phyloP scores from a whole-genome alignment of 2,888 invertebrate species.

The Blastobasis lacticolella region DNA sequence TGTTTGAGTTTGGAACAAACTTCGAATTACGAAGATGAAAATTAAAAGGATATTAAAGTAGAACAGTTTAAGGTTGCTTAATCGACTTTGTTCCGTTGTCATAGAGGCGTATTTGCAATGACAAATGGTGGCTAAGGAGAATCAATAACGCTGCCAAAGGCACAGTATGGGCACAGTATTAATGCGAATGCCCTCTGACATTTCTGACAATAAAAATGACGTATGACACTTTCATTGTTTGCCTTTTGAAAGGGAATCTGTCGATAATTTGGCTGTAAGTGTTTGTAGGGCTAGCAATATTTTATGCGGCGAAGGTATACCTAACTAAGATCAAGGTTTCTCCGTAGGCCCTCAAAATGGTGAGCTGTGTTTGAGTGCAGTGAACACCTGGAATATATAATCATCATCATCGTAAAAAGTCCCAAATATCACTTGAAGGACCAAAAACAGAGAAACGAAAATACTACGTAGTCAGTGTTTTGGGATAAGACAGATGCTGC shows the following conservation, averaged over 20 bases:
- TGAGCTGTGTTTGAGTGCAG: too few relatives aligned
- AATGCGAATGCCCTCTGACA: slow-evolving; percentile 21
- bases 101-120: slow-evolving; percentile 6
- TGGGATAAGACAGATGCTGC: too few relatives aligned
- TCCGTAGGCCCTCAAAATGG: too few relatives aligned
- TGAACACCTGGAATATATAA: too few relatives aligned
- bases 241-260: not conserved
- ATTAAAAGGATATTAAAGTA: not conserved
- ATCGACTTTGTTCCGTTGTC: not conserved
- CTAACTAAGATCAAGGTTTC: too few relatives aligned
- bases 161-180: slow-evolving; percentile 18
- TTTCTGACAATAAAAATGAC: slow-evolving; percentile 21
- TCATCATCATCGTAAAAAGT: too few relatives aligned
- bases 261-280: slow-evolving; percentile 1
- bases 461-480: too few relatives aligned
- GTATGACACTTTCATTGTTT: slow-evolving; percentile 17
- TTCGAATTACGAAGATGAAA: not conserved
- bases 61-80: not conserved
- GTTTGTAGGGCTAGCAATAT: not conserved
- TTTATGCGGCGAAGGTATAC: too few relatives aligned
- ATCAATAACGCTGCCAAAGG: slow-evolving; percentile 14
- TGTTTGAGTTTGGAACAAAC: not conserved
- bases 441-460: too few relatives aligned
- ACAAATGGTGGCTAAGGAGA: slow-evolving; percentile 1
- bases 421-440: too few relatives aligned